These are phyloP conservation scores for Accipiter virgatus DNA, from an alignment of 2,113 vertebrate species.

Conservation along the genomic window DNA sequence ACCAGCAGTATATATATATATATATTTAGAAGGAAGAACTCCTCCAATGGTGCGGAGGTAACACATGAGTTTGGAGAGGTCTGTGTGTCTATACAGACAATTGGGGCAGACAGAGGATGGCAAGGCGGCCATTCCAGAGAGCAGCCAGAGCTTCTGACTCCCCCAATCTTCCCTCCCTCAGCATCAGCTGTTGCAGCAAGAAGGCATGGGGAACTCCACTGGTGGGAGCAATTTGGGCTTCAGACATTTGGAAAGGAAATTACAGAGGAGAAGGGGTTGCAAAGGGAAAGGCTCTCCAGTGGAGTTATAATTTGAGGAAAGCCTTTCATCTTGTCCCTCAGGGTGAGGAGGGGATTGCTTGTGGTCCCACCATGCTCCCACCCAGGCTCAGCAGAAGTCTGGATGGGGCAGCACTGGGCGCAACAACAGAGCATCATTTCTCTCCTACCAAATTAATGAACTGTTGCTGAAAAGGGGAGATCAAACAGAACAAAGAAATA, in stretches of 20 bases:
- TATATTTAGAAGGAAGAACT: background rate
- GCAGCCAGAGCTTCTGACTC: background rate
- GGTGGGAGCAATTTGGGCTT: background rate
- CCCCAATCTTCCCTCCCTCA: rapidly evolving
- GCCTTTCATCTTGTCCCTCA: background rate
- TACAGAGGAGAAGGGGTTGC: background rate
- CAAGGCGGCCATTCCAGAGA: background rate
- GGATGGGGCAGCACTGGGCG: background rate
- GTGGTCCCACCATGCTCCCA: background rate
- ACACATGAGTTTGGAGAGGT: background rate
- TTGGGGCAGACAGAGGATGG: background rate
- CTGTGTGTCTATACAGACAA: background rate
- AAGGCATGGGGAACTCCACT: rapidly evolving
- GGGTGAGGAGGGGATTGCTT: background rate
- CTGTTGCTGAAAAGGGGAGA: background rate
- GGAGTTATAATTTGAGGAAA: background rate
- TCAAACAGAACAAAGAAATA: background rate
- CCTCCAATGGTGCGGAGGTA: background rate
- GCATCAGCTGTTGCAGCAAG: background rate
- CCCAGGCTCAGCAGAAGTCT: background rate
- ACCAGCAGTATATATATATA: background rate
- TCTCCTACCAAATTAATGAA: too few relatives aligned
- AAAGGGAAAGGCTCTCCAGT: background rate
- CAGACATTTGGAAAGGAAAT: background rate
- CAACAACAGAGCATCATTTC: background rate